Percentiles rank a stretch among this genome's conserved stretches.
Conservation (phyloP, 2,888 invertebrate species). For the Spatulosminthurus flaviceps region DNA sequence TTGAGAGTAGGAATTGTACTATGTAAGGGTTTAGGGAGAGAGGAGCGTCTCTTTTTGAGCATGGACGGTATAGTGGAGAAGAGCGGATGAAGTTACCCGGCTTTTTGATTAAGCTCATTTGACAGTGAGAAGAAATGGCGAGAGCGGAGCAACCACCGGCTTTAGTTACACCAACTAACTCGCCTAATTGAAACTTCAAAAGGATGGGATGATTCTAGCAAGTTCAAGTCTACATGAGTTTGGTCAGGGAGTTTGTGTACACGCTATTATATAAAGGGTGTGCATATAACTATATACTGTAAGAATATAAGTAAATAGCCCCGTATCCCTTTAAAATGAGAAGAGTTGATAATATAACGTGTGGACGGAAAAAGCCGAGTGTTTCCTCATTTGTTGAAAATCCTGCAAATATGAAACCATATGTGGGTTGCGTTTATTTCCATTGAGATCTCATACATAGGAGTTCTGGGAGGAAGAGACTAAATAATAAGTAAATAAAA, state of each 20-base stretch:
- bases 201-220: conserved; percentile 13
- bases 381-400: not conserved
- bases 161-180: conserved; percentile 40
- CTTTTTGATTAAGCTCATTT: conserved; percentile 43
- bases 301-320: too few species aligned
- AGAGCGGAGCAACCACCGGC: conserved; percentile 23
- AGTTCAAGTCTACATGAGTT: not conserved
- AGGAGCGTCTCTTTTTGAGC: not conserved
- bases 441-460: not conserved
- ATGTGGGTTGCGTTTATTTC: conserved; percentile 9
- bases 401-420: not conserved
- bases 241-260: not conserved
- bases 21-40: not conserved
- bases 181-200: conserved; percentile 44
- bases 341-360: not conserved
- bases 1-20: too few species aligned
- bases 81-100: conserved; percentile 27
- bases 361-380: not conserved
- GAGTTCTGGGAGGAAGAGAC: not conserved
- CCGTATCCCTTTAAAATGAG: too few species aligned
- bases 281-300: too few species aligned
- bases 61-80: not conserved
- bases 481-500: too few species aligned
- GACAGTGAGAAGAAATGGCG: conserved; percentile 44
- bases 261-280: not conserved